Conservation (phyloP, 2,113 vertebrate genomes). For the Corvus hawaiiensis region DNA sequence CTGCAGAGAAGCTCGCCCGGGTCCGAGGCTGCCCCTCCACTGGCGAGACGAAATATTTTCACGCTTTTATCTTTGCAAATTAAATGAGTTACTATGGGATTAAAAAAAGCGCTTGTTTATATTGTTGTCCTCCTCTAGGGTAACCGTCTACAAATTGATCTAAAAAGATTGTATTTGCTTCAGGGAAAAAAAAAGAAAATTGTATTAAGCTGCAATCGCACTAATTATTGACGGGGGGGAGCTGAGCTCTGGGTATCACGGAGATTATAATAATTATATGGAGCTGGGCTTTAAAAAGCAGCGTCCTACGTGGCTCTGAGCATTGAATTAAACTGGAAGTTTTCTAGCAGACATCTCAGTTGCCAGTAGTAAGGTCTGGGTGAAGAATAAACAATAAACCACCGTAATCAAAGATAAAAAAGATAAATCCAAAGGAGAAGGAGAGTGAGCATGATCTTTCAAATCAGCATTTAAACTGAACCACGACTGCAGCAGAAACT, state of each 20-base stretch:
- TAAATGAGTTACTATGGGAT: slow-evolving; percentile 61
- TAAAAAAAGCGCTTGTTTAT: slow-evolving; percentile 17
- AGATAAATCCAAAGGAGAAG: background rate
- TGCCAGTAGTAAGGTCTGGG: background rate
- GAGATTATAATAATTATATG: slow-evolving; percentile 39
- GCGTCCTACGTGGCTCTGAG: background rate
- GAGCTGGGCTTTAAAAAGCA: slow-evolving; percentile 29
- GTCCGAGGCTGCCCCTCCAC: background rate
- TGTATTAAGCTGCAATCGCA: slow-evolving; percentile 49
- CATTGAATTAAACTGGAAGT: background rate
- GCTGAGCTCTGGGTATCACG: slow-evolving; percentile 21
- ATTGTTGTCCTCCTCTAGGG: slow-evolving; percentile 51
- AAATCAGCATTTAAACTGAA: background rate
- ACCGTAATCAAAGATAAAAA: background rate
- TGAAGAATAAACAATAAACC: background rate
- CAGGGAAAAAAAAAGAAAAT: slow-evolving; percentile 24
- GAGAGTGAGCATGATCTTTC: background rate
- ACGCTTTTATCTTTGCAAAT: slow-evolving; percentile 59
- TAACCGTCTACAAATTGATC: slow-evolving; percentile 56
- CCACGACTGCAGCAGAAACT: slow-evolving; percentile 4
- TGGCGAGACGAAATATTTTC: background rate
- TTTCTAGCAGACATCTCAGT: background rate
- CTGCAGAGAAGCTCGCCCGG: background rate
- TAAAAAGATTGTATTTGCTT: slow-evolving; percentile 60
- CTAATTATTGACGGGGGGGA: slow-evolving; percentile 53